These are phyloP conservation scores for Chrysaora quinquecirrha DNA, from an alignment of 30 jellyfish, hydroid and myxozoan species.

Conservation along the genomic window DNA sequence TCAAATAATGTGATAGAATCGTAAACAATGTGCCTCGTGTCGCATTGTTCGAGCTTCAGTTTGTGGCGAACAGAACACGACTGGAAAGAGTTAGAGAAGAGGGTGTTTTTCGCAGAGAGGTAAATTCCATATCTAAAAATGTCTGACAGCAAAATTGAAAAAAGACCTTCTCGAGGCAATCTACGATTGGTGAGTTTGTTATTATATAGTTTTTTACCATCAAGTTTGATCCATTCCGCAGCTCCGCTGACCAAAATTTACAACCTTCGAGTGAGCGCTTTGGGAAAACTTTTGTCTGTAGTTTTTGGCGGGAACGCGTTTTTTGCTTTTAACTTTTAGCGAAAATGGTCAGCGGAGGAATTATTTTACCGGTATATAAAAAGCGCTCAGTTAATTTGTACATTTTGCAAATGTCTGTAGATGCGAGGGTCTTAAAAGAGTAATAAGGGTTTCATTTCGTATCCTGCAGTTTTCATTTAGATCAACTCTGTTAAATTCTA, in stretches of 20 bases:
- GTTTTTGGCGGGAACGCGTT: conserved; percentile 62
- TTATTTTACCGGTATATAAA: background rate
- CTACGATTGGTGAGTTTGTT: conserved; percentile 46
- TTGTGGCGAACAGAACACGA: conserved; percentile 6
- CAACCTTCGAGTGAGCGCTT: conserved; percentile 1
- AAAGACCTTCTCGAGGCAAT: conserved; percentile 55
- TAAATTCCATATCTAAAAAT: background rate
- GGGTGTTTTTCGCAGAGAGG: background rate
- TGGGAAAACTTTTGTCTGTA: conserved; percentile 2
- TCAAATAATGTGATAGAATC: conserved; percentile 53
- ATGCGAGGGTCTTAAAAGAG: no score
- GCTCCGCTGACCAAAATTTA: background rate
- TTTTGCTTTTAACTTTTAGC: background rate
- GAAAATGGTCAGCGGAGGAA: conserved; percentile 45
- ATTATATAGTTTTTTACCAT: background rate
- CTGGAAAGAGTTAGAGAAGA: background rate
- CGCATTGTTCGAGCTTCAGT: conserved; percentile 23
- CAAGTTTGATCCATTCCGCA: background rate
- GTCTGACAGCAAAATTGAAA: conserved; percentile 26
- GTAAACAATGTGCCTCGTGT: conserved; percentile 68
- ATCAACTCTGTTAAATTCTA: no score
- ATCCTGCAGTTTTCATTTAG: no score
- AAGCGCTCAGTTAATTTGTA: background rate
- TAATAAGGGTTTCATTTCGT: no score
- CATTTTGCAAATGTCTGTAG: no score